Base-by-base conservation (phyloP, 2,888 invertebrate genomes). In the Drosophila austrosaltans region DNA sequence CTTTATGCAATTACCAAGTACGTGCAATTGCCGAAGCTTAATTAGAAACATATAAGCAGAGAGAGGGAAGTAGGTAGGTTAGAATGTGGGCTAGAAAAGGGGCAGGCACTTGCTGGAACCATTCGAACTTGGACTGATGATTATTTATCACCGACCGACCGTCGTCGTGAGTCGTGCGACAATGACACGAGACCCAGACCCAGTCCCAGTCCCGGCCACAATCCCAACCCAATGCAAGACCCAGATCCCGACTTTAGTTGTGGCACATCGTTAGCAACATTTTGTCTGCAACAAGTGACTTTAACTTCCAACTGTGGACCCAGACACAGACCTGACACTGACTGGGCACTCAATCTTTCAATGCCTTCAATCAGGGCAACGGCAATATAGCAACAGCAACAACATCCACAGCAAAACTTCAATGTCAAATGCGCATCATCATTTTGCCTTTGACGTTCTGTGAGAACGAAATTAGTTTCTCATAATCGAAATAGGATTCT, bases 111-210 rank as follows among this genome's bases (percentile, higher is more conserved):
- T 75, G 69, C 40, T 54, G 6, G 3, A 53, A 42, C 54, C 59
- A 59, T 54, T 61, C 66, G 59, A 62, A 72, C 67, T 74, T 57
- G 56, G 76, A 74, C 87, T 80, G 82, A 87, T 87, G 87, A 87
- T 84, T 84, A 84, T 84, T 87, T 84, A 85, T 85, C 88, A 89
- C 85, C 48, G 48, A 87, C 85, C 48, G 48, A 48, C 1, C 57
- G 57, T 57, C 86, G 88, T 87, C 87, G 83, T 83, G 88, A 88
- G 86, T 86, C 86, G 84, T 89, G 87, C 88, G 86, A 87, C 86
- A 86, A 86, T 86, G 78, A 87, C 77, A 71, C 77, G 83, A 77
- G 81, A 73, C 75, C 68, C 40, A 20, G 63, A 72, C 64, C 69
- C 67, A 65, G 74, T 2, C 20, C 20, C 20, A 68, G 63, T 59